These are phyloP conservation scores for Nanorana parkeri DNA, from an alignment of 2,113 vertebrate genomes.

Conservation along the genomic window DNA sequence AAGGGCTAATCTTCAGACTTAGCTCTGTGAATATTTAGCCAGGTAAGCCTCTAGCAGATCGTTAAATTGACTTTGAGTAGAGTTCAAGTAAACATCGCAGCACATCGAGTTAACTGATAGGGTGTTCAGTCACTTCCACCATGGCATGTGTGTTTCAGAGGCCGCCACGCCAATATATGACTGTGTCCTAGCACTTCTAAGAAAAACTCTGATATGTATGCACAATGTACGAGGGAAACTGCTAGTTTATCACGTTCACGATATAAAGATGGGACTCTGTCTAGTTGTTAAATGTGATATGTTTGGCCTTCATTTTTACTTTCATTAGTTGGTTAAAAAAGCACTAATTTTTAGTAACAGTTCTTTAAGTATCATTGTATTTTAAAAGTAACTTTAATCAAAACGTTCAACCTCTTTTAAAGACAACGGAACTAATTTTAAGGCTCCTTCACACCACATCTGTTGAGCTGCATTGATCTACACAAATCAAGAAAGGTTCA, in stretches of 20 bases:
- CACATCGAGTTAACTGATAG: slow-evolving; percentile 49
- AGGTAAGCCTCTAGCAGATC: slow-evolving; percentile 19
- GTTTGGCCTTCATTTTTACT: background rate
- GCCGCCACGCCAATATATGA: slow-evolving; percentile 29
- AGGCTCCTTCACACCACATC: too few species aligned
- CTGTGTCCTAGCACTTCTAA: slow-evolving; percentile 47
- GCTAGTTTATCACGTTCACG: background rate
- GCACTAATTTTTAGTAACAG: background rate
- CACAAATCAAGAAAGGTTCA: too few species aligned
- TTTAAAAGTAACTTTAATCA: too few species aligned
- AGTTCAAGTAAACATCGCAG: slow-evolving; percentile 43
- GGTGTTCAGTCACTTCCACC: slow-evolving; percentile 35
- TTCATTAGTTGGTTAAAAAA: background rate
- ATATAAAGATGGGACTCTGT: background rate
- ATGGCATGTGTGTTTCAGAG: slow-evolving; percentile 22
- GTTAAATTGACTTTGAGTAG: slow-evolving; percentile 44
- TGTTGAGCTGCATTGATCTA: too few species aligned
- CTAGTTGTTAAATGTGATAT: too few species aligned
- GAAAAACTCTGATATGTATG: slow-evolving; percentile 16
- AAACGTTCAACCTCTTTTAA: too few species aligned
- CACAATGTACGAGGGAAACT: background rate
- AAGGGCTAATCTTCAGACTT: slow-evolving; percentile 23
- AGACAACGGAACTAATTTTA: too few species aligned
- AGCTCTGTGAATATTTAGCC: slow-evolving; percentile 11
- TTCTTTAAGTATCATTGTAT: too few species aligned